Evolutionary conservation across 2,888 invertebrate species (phyloP), one percentile per base, ranked within the genome.

Genomic region (Gryllus longicercus): DNA sequence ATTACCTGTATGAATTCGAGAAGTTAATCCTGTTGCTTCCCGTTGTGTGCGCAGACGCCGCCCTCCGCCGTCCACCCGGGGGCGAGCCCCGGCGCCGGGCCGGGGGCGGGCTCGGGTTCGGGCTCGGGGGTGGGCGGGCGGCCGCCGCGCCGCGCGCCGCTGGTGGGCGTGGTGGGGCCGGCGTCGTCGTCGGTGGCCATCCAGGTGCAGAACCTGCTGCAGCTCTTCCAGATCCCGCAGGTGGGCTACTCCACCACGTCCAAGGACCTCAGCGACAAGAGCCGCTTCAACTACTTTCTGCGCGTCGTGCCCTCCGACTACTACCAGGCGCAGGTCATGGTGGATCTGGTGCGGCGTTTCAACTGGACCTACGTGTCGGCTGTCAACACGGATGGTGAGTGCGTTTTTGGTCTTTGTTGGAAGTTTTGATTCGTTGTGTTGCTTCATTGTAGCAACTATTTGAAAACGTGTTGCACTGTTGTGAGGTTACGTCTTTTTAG

Each of bases 291-390:
- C 84, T 94, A 93, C 84, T 95, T 94, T 87, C 89, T 94, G 84
- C 89, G 95, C 74, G 94, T 94, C 50, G 94, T 94, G 75, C 94
- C 94, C 16, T 92, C 93, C 0, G 94, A 95, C 87, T 91, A 90
- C 84, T 92, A 92, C 87, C 94, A 94, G 87, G 94, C 94, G 21
- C 91, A 92, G 85, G 92, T 93, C 79, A 91, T 95, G 85, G 89
- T 93, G 83, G 93, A 93, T 85, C 88, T 93, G 82, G 90, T 93
- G 77, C 88, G 89, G 82, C 88, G 89, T 82, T 91, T 91, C 87
- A 93, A 93, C 86, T 95, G 94, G 94, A 94, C 93, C 12, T 95
- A 94, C 86, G 92, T 95, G 75, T 93, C 93, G 76, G 92, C 92
- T 23, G 91, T 93, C 77, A 92, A 93, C 86, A 93, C 93, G 2